Conservation (phyloP, 2,888 invertebrate genomes). For the Calliopum simillimum region DNA sequence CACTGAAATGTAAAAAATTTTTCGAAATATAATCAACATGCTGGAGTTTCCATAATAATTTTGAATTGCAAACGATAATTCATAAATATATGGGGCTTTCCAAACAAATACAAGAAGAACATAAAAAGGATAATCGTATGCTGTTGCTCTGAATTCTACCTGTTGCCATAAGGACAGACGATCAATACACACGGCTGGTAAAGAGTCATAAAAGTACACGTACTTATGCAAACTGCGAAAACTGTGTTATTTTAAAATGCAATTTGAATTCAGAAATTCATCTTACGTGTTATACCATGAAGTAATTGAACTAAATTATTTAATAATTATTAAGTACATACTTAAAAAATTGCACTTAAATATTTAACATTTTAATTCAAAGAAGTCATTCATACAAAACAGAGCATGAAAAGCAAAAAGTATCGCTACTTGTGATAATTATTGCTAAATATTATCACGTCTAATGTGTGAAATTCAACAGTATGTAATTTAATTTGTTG, state of each 20-base stretch:
- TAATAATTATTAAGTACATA: neutral
- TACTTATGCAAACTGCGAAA: neutral
- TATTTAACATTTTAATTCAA: no score
- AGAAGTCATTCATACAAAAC: no score
- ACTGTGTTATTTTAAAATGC: neutral
- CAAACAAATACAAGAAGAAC: neutral
- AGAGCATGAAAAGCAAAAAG: no score
- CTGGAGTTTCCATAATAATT: neutral
- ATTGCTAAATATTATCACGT: no score
- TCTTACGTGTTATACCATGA: no score
- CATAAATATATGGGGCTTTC: conserved; percentile 21
- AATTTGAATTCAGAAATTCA: neutral
- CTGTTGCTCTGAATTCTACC: neutral
- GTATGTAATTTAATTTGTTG: no score
- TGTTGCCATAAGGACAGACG: neutral
- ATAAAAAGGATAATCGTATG: neutral
- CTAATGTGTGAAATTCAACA: no score
- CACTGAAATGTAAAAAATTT: no score
- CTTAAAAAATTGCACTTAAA: no score
- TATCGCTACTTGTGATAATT: no score
- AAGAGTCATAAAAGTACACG: neutral
- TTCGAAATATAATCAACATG: neutral
- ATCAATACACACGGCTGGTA: no score
- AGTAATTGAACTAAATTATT: neutral
- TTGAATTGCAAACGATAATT: neutral